Base-by-base conservation (phyloP, 2,888 invertebrate genomes). In the Scaptomyza reducta region DNA sequence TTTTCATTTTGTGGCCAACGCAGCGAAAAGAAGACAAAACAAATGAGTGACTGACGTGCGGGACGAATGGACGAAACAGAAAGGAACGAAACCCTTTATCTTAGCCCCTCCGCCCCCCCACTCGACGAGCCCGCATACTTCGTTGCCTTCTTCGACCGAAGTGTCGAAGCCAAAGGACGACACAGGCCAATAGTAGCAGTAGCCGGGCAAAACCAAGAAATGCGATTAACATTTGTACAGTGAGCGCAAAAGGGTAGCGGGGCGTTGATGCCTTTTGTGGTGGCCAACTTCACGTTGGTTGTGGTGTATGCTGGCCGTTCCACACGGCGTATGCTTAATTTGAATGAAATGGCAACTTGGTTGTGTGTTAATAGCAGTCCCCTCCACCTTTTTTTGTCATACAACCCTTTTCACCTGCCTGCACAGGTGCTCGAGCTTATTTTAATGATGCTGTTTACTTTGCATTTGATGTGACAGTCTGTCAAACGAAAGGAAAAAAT, bases 201-300 rank as follows among this genome's bases (percentile, higher is more conserved):
- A 38, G 38, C 38, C 25, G 53, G 54, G 60, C 44, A 18, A 55
- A 61, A 73, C 75, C 83, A 76, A 76, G 78, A 82, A 85, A 86
- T 85, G 70, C 86, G 86, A 83, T 83, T 83, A 81, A 84, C 84
- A 84, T 81, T 81, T 77, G 81, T 81, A 74, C 78, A 79, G 65
- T 70, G 78, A 76, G 68, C 64, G 40, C 54, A 69, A 70, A 76
- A 71, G 80, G 80, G 69, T 64, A 77, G 66, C 72, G 56, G 54
- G 27, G 56, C 42, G 68, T 64, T 42, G 75, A 71, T 49, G 72
- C 61, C 58, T 66, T 80, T 78, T 80, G 83, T 60, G 83, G 78
- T 62, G 63, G 59, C 47, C 51, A 63, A 47, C 1, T 38, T 14
- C 67, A 76, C 83, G 82, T 75, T 69, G 67, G 41, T 45, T 29